Evolutionary conservation across 1,140 invertebrate genomes (phyloP).

Genomic region (Drosophila willistoni): DNA sequence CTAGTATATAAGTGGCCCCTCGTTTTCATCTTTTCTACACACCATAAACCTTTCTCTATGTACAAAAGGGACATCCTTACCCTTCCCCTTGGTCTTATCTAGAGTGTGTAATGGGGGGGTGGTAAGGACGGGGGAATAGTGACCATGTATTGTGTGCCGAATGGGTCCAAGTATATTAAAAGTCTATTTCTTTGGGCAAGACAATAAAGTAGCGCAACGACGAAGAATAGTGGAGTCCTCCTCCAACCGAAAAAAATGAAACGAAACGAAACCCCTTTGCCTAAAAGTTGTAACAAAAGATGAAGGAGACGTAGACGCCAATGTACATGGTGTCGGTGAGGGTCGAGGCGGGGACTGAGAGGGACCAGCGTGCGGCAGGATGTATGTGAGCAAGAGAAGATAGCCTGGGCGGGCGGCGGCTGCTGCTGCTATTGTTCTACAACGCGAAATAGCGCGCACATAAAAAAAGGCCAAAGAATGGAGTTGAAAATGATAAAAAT

Average conservation of each 20-base stretch:
- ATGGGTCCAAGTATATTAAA: slow-evolving; percentile 73
- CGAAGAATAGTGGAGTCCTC: slow-evolving; percentile 33
- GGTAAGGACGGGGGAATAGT: background rate
- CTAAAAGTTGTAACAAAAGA: slow-evolving; percentile 56
- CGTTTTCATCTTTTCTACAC: slow-evolving; percentile 18
- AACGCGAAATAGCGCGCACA: slow-evolving; percentile 78
- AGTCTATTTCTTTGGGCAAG: slow-evolving; percentile 80
- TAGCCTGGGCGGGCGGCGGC: slow-evolving; percentile 25
- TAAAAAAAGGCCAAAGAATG: slow-evolving; percentile 61
- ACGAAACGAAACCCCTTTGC: background rate
- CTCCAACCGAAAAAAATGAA: slow-evolving; percentile 1
- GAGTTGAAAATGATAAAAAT: slow-evolving; percentile 55
- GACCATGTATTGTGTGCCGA: slow-evolving; percentile 50
- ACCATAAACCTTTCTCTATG: slow-evolving; percentile 4
- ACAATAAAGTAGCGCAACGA: slow-evolving; percentile 67
- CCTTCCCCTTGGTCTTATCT: too few species aligned
- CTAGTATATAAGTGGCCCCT: slow-evolving; percentile 6
- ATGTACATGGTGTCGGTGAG: background rate
- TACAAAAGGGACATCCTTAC: background rate
- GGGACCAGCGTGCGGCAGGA: slow-evolving; percentile 7
- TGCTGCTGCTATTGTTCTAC: slow-evolving; percentile 70
- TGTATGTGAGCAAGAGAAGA: slow-evolving; percentile 14
- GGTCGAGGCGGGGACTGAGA: background rate
- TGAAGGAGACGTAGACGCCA: slow-evolving; percentile 26
- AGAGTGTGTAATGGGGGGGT: too few species aligned